Percentiles rank a stretch among this genome's conserved stretches.
phyloP scores from a whole-genome alignment of 2,113 vertebrate species.

The Pluvianellus socialis region DNA sequence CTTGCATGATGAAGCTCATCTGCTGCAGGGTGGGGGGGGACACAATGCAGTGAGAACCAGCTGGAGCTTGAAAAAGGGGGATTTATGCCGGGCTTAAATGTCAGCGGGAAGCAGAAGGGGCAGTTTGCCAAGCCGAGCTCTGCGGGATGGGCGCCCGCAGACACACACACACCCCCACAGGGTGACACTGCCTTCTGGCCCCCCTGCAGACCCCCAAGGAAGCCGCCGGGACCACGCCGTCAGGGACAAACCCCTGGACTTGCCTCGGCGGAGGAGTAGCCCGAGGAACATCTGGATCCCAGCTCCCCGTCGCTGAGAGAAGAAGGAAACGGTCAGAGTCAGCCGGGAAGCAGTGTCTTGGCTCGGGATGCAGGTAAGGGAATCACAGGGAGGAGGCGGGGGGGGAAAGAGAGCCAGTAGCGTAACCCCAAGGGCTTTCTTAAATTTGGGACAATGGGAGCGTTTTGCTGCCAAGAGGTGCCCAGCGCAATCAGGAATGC shows the following conservation, averaged over 20 bases:
- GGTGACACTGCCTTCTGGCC: not conserved
- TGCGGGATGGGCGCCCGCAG: rapidly evolving
- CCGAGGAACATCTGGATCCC: constrained; percentile 93
- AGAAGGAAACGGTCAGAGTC: constrained; percentile 33
- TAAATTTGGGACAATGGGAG: too few relatives aligned
- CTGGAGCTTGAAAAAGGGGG: not conserved
- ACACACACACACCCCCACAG: not conserved
- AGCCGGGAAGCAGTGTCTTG: not conserved
- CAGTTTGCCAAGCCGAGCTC: not conserved
- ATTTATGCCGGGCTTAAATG: not conserved
- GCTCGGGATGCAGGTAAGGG: too few relatives aligned
- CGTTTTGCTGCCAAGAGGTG: too few relatives aligned
- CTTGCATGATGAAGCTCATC: too few relatives aligned
- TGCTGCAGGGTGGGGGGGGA: too few relatives aligned
- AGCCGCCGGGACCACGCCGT: rapidly evolving
- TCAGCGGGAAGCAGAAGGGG: not conserved
- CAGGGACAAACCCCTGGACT: constrained; percentile 52
- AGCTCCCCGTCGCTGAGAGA: constrained; percentile 87
- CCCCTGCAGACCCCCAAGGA: rapidly evolving
- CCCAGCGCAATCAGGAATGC: too few relatives aligned
- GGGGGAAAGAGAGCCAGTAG: too few relatives aligned
- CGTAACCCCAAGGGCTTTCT: too few relatives aligned
- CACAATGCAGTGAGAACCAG: too few relatives aligned
- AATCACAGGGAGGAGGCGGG: too few relatives aligned
- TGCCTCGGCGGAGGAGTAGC: constrained; percentile 97